These are phyloP conservation scores for Excalfactoria chinensis DNA, from an alignment of 2,113 vertebrate genomes.

Conservation along the genomic window DNA sequence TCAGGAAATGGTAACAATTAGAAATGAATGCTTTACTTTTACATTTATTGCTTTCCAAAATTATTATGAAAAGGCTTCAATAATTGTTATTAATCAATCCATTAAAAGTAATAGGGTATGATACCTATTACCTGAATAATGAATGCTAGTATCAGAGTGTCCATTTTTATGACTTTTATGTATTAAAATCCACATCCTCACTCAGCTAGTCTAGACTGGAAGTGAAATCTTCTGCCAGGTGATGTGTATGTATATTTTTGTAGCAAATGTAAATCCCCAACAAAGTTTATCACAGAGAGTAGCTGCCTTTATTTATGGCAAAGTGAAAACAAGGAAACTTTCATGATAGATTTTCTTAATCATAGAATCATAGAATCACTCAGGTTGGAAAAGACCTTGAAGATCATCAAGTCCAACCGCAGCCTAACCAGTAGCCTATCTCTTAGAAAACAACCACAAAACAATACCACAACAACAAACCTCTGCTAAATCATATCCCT, in stretches of 20 bases:
- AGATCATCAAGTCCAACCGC: too few species aligned
- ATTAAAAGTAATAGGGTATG: constrained; percentile 44
- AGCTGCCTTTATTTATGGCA: not conserved
- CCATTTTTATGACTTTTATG: not conserved
- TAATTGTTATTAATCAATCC: constrained; percentile 48
- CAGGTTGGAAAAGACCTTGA: too few species aligned
- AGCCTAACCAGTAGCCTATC: too few species aligned
- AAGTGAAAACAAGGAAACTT: not conserved
- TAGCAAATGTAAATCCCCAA: constrained; percentile 17
- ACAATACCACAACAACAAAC: too few species aligned
- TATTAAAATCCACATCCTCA: not conserved
- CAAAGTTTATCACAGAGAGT: not conserved
- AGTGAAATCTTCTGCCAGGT: constrained; percentile 4
- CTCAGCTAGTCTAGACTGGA: not conserved
- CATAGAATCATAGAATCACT: too few species aligned
- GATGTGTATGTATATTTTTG: constrained; percentile 1
- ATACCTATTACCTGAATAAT: constrained; percentile 36
- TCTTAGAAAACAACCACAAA: too few species aligned
- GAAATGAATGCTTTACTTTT: not conserved
- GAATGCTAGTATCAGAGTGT: not conserved
- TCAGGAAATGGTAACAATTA: not conserved
- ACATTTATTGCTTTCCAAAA: constrained; percentile 7
- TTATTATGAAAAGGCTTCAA: constrained; percentile 10
- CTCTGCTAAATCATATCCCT: too few species aligned
- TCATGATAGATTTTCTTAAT: not conserved